These are phyloP conservation scores for Ophion slaviceki DNA, from an alignment of 2,888 invertebrate species.

Conservation along the genomic window DNA sequence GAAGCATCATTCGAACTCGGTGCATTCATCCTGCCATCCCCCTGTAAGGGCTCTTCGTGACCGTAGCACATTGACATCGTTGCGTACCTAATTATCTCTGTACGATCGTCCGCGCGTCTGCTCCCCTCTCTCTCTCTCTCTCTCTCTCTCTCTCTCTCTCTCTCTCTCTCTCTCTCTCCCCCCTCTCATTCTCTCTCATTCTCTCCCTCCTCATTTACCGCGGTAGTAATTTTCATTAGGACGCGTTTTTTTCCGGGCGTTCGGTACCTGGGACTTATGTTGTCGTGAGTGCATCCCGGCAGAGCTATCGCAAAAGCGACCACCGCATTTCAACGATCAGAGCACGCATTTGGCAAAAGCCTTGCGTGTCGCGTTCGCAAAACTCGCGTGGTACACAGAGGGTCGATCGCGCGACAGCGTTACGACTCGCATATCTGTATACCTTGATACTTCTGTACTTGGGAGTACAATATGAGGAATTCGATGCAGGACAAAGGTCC, in stretches of 20 bases:
- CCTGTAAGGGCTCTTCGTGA: conserved; percentile 46
- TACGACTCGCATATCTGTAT: conserved; percentile 8
- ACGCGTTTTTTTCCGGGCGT: conserved; percentile 63
- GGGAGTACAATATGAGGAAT: not conserved
- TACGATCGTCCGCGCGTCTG: conserved; percentile 54
- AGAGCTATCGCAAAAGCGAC: conserved; percentile 51
- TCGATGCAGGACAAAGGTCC: not conserved
- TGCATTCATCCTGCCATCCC: conserved; percentile 34
- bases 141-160: conserved; percentile 8
- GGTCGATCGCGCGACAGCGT: conserved; percentile 30
- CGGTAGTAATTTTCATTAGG: conserved; percentile 44
- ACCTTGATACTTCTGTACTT: not conserved
- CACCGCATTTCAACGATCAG: conserved; percentile 57
- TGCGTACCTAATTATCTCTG: conserved; percentile 60
- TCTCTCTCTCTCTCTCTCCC: conserved; percentile 1
- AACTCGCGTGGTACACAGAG: conserved; percentile 15
- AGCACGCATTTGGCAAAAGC: conserved; percentile 34
- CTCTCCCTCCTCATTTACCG: conserved; percentile 42
- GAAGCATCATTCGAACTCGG: conserved; percentile 53
- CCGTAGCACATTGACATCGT: conserved; percentile 56
- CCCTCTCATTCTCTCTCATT: conserved; percentile 4
- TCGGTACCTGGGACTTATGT: conserved; percentile 44
- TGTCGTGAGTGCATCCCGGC: conserved; percentile 41
- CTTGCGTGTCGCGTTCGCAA: conserved; percentile 45
- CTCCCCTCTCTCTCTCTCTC: not conserved